Percentiles rank a stretch among this genome's conserved stretches.
Evolutionary conservation across 2,888 invertebrate species (phyloP).

Genomic region (Nomada flava): DNA sequence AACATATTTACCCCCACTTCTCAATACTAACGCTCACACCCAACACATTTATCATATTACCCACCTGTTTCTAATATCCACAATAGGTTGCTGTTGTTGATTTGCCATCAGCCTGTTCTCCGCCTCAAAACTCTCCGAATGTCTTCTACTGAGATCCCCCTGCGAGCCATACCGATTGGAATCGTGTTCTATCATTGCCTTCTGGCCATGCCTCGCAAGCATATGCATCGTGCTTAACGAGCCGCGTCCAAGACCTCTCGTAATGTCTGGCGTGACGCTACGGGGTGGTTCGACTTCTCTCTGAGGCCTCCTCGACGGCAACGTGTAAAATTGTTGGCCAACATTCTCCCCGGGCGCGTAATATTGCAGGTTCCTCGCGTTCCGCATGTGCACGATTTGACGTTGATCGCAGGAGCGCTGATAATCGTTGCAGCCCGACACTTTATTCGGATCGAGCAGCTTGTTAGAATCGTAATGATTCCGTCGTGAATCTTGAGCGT

Average conservation of each 20-base stretch:
- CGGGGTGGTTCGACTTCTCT: slow-evolving; percentile 83
- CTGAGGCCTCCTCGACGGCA: slow-evolving; percentile 84
- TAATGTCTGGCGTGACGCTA: slow-evolving; percentile 86
- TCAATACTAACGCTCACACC: too few species aligned
- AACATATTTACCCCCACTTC: background rate
- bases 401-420: slow-evolving; percentile 47
- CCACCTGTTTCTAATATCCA: slow-evolving; percentile 80
- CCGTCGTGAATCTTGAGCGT: slow-evolving; percentile 54
- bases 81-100: slow-evolving; percentile 70
- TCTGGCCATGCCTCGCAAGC: slow-evolving; percentile 78
- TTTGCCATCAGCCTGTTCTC: slow-evolving; percentile 64
- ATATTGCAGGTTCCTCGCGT: slow-evolving; percentile 71
- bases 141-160: slow-evolving; percentile 65
- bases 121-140: slow-evolving; percentile 65
- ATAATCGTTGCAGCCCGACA: slow-evolving; percentile 44
- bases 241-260: slow-evolving; percentile 83
- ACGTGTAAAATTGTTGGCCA: slow-evolving; percentile 82
- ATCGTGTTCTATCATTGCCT: slow-evolving; percentile 64
- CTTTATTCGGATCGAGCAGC: slow-evolving; percentile 26
- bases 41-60: background rate
- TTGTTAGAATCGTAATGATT: slow-evolving; percentile 53
- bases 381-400: slow-evolving; percentile 67
- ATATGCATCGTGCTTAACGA: slow-evolving; percentile 77
- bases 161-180: slow-evolving; percentile 56
- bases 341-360: slow-evolving; percentile 35